phyloP scores from a whole-genome alignment of 2,113 vertebrate species.

The Ramphastos sulfuratus region DNA sequence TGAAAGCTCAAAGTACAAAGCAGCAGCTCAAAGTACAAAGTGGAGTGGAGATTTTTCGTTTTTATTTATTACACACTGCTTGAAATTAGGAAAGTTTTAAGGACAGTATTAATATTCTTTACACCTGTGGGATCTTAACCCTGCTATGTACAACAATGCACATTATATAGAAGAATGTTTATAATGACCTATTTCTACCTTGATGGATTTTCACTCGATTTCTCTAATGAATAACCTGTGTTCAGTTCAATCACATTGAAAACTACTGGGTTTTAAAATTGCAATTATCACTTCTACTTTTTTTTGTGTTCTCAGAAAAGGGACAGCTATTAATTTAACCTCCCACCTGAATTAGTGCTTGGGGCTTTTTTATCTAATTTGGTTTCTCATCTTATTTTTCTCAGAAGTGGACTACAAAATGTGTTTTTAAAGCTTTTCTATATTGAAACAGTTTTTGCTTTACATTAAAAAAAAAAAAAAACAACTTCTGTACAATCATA shows the following conservation, averaged over 20 bases:
- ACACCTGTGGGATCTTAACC: background rate
- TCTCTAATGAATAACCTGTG: background rate
- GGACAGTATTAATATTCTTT: background rate
- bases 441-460: background rate
- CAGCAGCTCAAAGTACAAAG: background rate
- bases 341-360: background rate
- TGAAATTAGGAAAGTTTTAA: background rate
- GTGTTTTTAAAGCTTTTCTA: background rate
- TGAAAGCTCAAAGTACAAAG: background rate
- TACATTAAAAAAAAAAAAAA: background rate
- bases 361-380: background rate
- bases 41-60: accelerated
- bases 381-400: background rate
- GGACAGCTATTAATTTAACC: background rate
- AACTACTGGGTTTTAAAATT: background rate
- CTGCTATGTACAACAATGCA: background rate
- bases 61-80: background rate
- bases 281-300: background rate
- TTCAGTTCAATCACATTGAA: slow-evolving; percentile 8
- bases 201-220: slow-evolving; percentile 10
- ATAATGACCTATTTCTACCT: background rate
- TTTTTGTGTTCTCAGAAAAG: background rate
- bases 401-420: background rate
- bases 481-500: background rate
- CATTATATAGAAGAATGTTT: background rate